Percentiles rank a stretch among this genome's conserved stretches.
phyloP scores from a whole-genome alignment of 2,113 vertebrate genomes.

The Platichthys flesus region DNA sequence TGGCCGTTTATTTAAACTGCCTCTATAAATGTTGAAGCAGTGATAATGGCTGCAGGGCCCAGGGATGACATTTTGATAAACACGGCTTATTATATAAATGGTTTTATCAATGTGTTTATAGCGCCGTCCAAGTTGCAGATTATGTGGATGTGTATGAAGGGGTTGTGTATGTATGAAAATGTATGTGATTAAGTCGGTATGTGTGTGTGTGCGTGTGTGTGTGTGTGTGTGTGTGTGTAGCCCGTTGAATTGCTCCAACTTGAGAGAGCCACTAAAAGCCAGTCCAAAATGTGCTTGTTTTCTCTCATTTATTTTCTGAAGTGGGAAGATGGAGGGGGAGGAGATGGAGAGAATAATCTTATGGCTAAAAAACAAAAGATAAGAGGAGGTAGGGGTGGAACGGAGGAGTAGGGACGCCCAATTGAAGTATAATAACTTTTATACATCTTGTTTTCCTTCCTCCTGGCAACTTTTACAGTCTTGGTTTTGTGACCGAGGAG shows the following conservation, averaged over 20 bases:
- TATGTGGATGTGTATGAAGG: constrained; percentile 22
- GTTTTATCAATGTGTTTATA: constrained; percentile 82
- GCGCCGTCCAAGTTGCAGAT: constrained; percentile 47
- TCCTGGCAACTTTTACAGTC: constrained; percentile 46
- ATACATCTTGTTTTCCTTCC: constrained; percentile 59
- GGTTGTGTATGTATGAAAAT: constrained; percentile 35
- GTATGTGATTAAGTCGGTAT: constrained; percentile 51
- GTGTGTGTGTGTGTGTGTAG: constrained; percentile 31
- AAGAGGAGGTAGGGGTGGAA: constrained; percentile 28
- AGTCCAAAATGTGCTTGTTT: constrained; percentile 69
- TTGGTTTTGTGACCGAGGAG: constrained; percentile 15
- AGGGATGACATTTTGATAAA: constrained; percentile 81
- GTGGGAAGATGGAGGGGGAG: constrained; percentile 58
- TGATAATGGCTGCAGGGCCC: constrained; percentile 75
- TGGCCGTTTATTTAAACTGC: constrained; percentile 79
- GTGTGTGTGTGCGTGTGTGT: constrained; percentile 21
- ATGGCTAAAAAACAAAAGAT: constrained; percentile 50
- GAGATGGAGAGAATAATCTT: constrained; percentile 44
- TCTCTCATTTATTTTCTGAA: constrained; percentile 68
- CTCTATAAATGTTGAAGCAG: constrained; percentile 78
- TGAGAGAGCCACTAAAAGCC: constrained; percentile 56
- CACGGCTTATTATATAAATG: constrained; percentile 83
- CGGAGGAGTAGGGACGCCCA: constrained; percentile 35
- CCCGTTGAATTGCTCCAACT: constrained; percentile 50
- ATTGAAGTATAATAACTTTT: constrained; percentile 58